Conservation (phyloP, 2,797 vertebrate genomes). For the Jordanella pulchra region DNA sequence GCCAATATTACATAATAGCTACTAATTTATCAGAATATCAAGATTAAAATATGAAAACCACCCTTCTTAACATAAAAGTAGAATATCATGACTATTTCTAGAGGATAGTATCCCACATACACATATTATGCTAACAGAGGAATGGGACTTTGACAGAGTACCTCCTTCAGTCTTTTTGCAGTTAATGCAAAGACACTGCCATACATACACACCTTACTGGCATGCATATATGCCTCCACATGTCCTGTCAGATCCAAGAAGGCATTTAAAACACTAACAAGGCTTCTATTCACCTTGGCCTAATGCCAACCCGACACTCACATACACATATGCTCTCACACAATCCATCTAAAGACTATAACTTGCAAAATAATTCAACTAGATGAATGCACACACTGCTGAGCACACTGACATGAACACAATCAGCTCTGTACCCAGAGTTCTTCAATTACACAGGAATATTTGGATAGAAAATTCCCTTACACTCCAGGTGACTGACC, state of each 20-base stretch:
- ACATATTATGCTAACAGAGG: conserved; percentile 23
- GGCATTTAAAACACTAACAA: conserved; percentile 70
- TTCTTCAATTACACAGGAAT: conserved; percentile 73
- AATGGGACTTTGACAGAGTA: conserved; percentile 42
- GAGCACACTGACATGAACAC: conserved; percentile 17
- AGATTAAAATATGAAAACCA: background rate
- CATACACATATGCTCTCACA: conserved; percentile 11
- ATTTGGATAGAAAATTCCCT: conserved; percentile 76
- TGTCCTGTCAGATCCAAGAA: conserved; percentile 66
- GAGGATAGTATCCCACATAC: conserved; percentile 24
- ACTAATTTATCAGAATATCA: background rate
- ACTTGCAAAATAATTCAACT: conserved; percentile 42
- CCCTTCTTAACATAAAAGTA: conserved; percentile 19
- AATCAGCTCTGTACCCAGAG: conserved; percentile 29
- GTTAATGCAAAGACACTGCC: conserved; percentile 32
- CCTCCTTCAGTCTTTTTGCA: conserved; percentile 26
- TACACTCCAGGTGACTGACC: conserved; percentile 75
- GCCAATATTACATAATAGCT: background rate
- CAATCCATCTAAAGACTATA: conserved; percentile 23
- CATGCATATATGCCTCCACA: conserved; percentile 58
- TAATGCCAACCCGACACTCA: conserved; percentile 42
- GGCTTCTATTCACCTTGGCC: conserved; percentile 64
- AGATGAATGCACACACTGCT: conserved; percentile 24
- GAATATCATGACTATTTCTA: conserved; percentile 34
- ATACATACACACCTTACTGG: conserved; percentile 45